phyloP scores from a whole-genome alignment of 1,140 invertebrate species.

The Epicauta chinensis region DNA sequence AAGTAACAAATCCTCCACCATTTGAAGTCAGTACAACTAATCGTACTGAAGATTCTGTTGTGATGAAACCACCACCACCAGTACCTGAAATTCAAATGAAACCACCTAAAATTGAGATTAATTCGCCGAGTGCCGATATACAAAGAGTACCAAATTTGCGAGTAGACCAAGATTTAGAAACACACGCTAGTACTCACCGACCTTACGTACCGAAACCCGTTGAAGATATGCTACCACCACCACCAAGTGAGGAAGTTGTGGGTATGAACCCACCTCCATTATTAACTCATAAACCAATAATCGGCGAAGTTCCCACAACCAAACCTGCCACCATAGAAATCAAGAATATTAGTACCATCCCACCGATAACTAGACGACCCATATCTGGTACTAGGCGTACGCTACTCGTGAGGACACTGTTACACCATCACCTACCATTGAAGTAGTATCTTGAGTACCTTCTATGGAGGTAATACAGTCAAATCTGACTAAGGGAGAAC shows the following conservation, averaged over 20 bases:
- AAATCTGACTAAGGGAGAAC: no score
- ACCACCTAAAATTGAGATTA: slow-evolving; percentile 26
- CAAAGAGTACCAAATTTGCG: slow-evolving; percentile 18
- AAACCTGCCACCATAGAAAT: background rate
- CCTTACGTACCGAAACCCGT: slow-evolving; percentile 29
- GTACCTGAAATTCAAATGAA: slow-evolving; percentile 22
- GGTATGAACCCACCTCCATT: slow-evolving; percentile 40
- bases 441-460: slow-evolving; percentile 21
- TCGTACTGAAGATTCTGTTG: slow-evolving; percentile 26
- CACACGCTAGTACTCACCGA: slow-evolving; percentile 29
- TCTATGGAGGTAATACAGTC: slow-evolving; percentile 31
- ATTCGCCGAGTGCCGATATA: slow-evolving; percentile 13
- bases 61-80: slow-evolving; percentile 34
- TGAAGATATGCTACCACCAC: slow-evolving; percentile 13
- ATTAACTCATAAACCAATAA: slow-evolving; percentile 29
- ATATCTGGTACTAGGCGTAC: slow-evolving; percentile 19
- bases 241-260: slow-evolving; percentile 31
- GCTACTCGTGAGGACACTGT: slow-evolving; percentile 6
- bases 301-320: background rate
- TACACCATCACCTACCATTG: slow-evolving; percentile 21
- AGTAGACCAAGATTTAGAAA: slow-evolving; percentile 25
- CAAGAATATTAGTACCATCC: slow-evolving; percentile 2
- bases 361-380: slow-evolving; percentile 23
- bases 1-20: slow-evolving; percentile 12
- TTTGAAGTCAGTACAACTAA: slow-evolving; percentile 19